These are phyloP conservation scores for Crenichthys baileyi DNA, from an alignment of 2,797 vertebrate species.

Conservation along the genomic window DNA sequence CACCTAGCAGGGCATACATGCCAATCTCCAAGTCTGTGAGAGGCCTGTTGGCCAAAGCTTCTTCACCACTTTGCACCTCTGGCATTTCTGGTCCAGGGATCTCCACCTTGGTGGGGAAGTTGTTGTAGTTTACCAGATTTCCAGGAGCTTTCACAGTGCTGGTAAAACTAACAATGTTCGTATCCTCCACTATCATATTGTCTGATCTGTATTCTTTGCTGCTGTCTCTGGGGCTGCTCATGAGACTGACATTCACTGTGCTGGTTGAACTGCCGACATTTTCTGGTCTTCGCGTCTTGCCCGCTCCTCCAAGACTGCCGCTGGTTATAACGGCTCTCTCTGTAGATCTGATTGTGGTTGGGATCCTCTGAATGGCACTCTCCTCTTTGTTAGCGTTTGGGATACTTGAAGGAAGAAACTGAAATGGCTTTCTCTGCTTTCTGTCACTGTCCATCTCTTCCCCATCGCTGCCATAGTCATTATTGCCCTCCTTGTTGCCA, in stretches of 20 bases:
- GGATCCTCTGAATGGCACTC: slow-evolving; percentile 73
- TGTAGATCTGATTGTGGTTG: slow-evolving; percentile 83
- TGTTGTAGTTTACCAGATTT: slow-evolving; percentile 84
- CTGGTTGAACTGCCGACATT: slow-evolving; percentile 61
- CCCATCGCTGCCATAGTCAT: slow-evolving; percentile 69
- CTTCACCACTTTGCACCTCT: slow-evolving; percentile 72
- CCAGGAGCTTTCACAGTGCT: slow-evolving; percentile 79
- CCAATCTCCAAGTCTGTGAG: slow-evolving; percentile 94
- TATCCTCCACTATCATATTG: slow-evolving; percentile 65
- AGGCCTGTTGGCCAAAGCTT: slow-evolving; percentile 75
- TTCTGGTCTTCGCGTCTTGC: slow-evolving; percentile 58
- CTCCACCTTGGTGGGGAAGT: slow-evolving; percentile 84
- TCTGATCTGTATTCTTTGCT: slow-evolving; percentile 64
- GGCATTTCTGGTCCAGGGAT: slow-evolving; percentile 68
- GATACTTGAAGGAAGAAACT: slow-evolving; percentile 58
- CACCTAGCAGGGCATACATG: slow-evolving; percentile 92
- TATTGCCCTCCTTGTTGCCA: slow-evolving; percentile 59
- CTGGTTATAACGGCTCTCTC: slow-evolving; percentile 79
- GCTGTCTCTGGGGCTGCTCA: slow-evolving; percentile 60
- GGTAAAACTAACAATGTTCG: slow-evolving; percentile 59
- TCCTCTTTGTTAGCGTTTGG: slow-evolving; percentile 81
- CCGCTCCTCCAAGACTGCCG: slow-evolving; percentile 70
- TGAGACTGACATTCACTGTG: slow-evolving; percentile 56
- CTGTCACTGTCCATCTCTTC: slow-evolving; percentile 61
- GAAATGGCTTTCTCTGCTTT: slow-evolving; percentile 64